Evolutionary conservation across 2,888 invertebrate genomes (phyloP).

Genomic region (Caradrina kadenii): DNA sequence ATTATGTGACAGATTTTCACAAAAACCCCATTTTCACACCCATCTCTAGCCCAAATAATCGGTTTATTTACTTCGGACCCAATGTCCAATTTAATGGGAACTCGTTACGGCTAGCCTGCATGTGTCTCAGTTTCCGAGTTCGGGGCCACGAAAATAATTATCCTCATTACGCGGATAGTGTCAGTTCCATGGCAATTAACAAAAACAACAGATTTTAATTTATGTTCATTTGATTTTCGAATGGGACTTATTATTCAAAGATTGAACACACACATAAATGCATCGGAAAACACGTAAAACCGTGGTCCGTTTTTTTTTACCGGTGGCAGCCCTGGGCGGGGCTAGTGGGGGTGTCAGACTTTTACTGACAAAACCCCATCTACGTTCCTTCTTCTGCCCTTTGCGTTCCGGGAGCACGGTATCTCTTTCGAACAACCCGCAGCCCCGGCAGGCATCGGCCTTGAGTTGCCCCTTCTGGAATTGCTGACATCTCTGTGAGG

Average conservation of each 20-base stretch:
- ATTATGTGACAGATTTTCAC: background rate
- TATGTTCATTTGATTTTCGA: background rate
- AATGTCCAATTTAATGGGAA: constrained; percentile 27
- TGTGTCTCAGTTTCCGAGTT: constrained; percentile 27
- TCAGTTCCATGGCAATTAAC: background rate
- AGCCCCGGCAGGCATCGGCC: no score
- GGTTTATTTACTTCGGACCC: background rate
- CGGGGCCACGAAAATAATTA: constrained; percentile 13
- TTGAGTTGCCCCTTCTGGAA: no score
- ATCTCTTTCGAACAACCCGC: no score
- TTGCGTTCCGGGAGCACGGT: no score
- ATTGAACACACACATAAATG: background rate
- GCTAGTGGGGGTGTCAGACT: no score
- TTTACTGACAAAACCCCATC: no score
- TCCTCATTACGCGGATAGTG: constrained; percentile 1
- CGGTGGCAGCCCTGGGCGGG: no score
- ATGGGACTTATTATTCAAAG: background rate
- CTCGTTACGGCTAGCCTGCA: constrained; percentile 8
- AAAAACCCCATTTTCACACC: constrained; percentile 11
- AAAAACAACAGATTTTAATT: constrained; percentile 7
- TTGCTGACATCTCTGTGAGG: no score
- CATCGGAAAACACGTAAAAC: no score
- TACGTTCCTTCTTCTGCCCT: no score
- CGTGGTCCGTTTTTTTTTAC: no score
- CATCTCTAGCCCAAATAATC: constrained; percentile 6